Evolutionary conservation across 1,140 invertebrate genomes (phyloP).

Genomic region (Drosophila cardini): DNA sequence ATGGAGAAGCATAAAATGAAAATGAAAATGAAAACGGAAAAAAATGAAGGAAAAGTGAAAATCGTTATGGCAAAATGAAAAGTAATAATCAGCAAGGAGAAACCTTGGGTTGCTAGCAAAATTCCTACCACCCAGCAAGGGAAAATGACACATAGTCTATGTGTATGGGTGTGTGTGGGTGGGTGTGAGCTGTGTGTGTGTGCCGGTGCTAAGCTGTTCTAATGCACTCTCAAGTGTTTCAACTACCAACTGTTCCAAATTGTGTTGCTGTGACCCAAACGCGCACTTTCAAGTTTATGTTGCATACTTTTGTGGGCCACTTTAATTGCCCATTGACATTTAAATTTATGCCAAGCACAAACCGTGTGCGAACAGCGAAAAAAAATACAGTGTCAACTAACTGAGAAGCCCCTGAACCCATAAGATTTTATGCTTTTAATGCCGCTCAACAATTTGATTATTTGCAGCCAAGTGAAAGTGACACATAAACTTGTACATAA

Average conservation of each 20-base stretch:
- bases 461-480: not conserved
- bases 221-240: conserved; percentile 68
- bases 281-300: conserved; percentile 60
- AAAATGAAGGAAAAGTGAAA: conserved; percentile 47
- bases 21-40: conserved; percentile 15
- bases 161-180: conserved; percentile 15
- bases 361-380: conserved; percentile 14
- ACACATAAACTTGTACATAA: not conserved
- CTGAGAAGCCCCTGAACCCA: conserved; percentile 2
- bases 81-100: conserved; percentile 70
- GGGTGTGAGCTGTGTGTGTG: not conserved
- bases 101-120: conserved; percentile 27
- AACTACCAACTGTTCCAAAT: conserved; percentile 48
- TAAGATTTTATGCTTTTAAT: conserved; percentile 53
- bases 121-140: not conserved
- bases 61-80: conserved; percentile 78
- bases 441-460: conserved; percentile 52
- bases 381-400: conserved; percentile 54
- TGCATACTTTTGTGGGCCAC: conserved; percentile 73
- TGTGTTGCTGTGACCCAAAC: conserved; percentile 25
- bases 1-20: conserved; percentile 11
- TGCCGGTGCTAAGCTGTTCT: conserved; percentile 52
- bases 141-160: conserved; percentile 3
- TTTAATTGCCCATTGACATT: conserved; percentile 78
- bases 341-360: conserved; percentile 63